These are phyloP conservation scores for Cyanoderma ruficeps DNA, from an alignment of 2,113 vertebrate species.

Conservation along the genomic window DNA sequence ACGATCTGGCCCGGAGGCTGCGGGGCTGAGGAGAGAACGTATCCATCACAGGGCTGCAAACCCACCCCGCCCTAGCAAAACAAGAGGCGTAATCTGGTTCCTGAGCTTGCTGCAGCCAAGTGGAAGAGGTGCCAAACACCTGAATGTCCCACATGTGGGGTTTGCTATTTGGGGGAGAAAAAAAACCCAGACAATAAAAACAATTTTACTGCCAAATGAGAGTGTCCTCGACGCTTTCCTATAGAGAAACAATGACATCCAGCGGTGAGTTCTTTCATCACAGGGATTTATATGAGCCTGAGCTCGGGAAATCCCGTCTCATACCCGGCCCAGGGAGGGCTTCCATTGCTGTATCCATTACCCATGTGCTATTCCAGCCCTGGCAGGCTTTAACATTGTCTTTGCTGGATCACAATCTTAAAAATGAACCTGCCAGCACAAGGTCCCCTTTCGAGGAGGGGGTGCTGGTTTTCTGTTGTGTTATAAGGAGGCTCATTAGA, in stretches of 20 bases:
- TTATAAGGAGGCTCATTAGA: not conserved
- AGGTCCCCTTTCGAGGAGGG: not conserved
- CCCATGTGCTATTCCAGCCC: not conserved
- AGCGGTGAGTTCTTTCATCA: constrained; percentile 66
- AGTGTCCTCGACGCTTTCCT: constrained; percentile 9
- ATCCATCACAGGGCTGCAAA: not conserved
- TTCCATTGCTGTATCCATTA: not conserved
- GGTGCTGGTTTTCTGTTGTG: not conserved
- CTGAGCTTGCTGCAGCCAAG: constrained; percentile 8
- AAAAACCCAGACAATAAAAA: not conserved
- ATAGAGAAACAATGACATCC: constrained; percentile 77
- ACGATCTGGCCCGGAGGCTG: not conserved
- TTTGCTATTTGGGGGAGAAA: not conserved
- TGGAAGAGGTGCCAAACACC: constrained; percentile 45
- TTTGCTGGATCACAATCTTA: not conserved
- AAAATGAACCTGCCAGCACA: not conserved
- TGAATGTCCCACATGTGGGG: constrained; percentile 13
- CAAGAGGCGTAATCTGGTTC: constrained; percentile 14
- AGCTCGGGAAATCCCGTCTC: not conserved
- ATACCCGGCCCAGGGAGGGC: not conserved
- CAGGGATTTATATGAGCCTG: not conserved
- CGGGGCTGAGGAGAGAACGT: not conserved
- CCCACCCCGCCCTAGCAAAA: constrained; percentile 48
- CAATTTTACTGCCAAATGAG: constrained; percentile 32
- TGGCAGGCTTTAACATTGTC: not conserved